phyloP scores from a whole-genome alignment of 2,888 invertebrate species.

The Himalopsyche anomala region DNA sequence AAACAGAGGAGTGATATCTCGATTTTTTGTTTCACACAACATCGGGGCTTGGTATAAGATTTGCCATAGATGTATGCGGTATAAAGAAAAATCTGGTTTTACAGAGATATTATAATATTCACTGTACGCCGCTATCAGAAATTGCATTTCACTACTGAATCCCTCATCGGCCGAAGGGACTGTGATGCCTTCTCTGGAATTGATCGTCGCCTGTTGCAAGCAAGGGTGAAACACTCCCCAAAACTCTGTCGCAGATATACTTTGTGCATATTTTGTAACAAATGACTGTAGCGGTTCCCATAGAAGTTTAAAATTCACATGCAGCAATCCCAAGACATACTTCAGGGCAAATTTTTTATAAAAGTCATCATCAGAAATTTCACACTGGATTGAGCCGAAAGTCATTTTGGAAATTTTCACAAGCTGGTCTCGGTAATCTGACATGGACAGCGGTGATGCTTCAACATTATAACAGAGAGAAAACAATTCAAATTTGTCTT shows the following conservation, averaged over 20 bases:
- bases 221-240: conserved; percentile 84
- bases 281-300: conserved; percentile 91
- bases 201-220: conserved; percentile 75
- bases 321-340: conserved; percentile 89
- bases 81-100: conserved; percentile 84
- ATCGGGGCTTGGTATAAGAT: conserved; percentile 84
- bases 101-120: conserved; percentile 74
- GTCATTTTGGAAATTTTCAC: conserved; percentile 85
- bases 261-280: conserved; percentile 84
- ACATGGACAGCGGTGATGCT: conserved; percentile 82
- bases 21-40: conserved; percentile 87
- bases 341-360: conserved; percentile 83
- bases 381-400: conserved; percentile 78
- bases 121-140: conserved; percentile 71
- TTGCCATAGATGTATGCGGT: conserved; percentile 89
- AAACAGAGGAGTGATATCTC: conserved; percentile 88
- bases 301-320: conserved; percentile 90
- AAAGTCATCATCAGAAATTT: conserved; percentile 77
- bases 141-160: conserved; percentile 69
- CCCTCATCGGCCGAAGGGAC: conserved; percentile 71
- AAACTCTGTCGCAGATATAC: conserved; percentile 79
- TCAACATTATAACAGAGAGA: conserved; percentile 84
- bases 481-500: conserved; percentile 79
- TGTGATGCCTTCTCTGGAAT: conserved; percentile 72
- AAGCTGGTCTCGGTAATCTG: conserved; percentile 88